Conservation (phyloP, 2,113 vertebrate species). For the Helogale parvula region DNA sequence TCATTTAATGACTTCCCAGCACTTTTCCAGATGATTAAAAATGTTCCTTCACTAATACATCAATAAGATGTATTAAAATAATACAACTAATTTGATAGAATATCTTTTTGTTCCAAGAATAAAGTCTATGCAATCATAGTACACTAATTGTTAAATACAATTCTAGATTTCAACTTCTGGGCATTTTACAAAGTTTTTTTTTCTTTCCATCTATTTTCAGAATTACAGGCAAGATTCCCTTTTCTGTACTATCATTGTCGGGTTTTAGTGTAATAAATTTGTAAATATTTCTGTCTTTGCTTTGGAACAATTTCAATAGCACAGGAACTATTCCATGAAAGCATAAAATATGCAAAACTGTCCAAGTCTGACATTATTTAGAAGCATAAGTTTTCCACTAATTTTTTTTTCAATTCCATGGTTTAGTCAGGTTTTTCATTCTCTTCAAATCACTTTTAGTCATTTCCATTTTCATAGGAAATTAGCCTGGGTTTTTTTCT, state of each 20-base stretch:
- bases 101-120: not conserved
- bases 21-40: slow-evolving; percentile 35
- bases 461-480: not conserved
- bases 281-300: not conserved
- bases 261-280: not conserved
- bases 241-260: not conserved
- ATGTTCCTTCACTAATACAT: not conserved
- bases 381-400: not conserved
- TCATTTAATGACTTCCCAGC: slow-evolving; percentile 9
- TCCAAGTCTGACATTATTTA: not conserved
- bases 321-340: not conserved
- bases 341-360: slow-evolving; percentile 27
- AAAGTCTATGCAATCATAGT: not conserved
- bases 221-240: slow-evolving; percentile 16
- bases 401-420: not conserved
- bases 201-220: not conserved
- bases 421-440: slow-evolving; percentile 34
- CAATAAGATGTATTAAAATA: slow-evolving; percentile 33
- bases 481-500: not conserved
- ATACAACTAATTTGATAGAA: slow-evolving; percentile 50
- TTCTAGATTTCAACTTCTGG: slow-evolving; percentile 1
- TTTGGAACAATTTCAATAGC: slow-evolving; percentile 13
- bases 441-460: not conserved
- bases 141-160: slow-evolving; percentile 13
- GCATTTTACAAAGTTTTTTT: slow-evolving; percentile 24